Evolutionary conservation across 1,140 invertebrate genomes (phyloP).

Genomic region (Pogonomyrmex californicus): DNA sequence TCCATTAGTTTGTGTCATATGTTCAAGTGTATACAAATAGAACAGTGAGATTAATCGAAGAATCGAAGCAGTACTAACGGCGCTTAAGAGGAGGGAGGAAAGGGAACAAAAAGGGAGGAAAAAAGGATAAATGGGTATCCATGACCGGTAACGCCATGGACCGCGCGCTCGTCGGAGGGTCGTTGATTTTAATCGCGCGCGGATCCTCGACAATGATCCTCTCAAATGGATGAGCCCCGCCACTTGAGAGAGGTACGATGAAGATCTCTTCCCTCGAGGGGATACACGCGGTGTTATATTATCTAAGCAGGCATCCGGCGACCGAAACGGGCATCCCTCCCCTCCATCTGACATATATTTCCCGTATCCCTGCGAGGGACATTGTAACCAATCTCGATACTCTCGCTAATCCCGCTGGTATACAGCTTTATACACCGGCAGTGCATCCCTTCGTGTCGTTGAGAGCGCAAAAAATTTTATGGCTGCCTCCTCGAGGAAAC

Average conservation of each 20-base stretch:
- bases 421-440: slow-evolving; percentile 55
- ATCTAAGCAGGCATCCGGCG: slow-evolving; percentile 22
- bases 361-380: slow-evolving; percentile 59
- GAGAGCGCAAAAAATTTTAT: slow-evolving; percentile 36
- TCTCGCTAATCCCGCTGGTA: slow-evolving; percentile 49
- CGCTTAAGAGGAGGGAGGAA: slow-evolving; percentile 20
- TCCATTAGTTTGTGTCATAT: background rate
- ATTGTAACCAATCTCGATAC: slow-evolving; percentile 54
- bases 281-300: slow-evolving; percentile 74
- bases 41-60: background rate
- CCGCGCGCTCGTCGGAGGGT: slow-evolving; percentile 72
- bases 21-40: background rate
- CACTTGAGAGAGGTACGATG: slow-evolving; percentile 79
- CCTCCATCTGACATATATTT: slow-evolving; percentile 66
- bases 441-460: slow-evolving; percentile 4
- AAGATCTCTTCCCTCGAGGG: slow-evolving; percentile 80
- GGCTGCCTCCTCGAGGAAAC: background rate
- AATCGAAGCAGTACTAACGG: background rate
- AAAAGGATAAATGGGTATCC: slow-evolving; percentile 75
- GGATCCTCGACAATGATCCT: slow-evolving; percentile 82
- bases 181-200: slow-evolving; percentile 82
- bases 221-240: slow-evolving; percentile 83
- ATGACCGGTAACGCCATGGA: slow-evolving; percentile 56
- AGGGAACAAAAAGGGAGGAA: slow-evolving; percentile 29
- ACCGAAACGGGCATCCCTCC: slow-evolving; percentile 59